Evolutionary conservation across 2,113 vertebrate species (phyloP), one percentile per base, ranked within the genome.

Genomic region (Pseudopodoces humilis): DNA sequence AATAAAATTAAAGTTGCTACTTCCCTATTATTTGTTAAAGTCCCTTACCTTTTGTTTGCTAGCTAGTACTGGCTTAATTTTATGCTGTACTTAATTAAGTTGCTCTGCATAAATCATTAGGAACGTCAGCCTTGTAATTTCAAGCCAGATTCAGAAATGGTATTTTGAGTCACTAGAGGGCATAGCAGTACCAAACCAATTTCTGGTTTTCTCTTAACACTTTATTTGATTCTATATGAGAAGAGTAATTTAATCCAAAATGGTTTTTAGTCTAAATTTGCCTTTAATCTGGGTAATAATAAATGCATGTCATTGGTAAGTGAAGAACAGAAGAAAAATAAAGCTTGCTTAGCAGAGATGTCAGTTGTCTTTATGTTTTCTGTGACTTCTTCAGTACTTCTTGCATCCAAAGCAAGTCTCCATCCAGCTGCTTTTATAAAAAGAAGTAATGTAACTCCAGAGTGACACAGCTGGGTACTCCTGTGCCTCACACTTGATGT

Each of bases 131-230:
- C 43, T 88, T 52, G 9, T 16, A 56, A 72, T 91, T 74, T 83
- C 44, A 83, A 86, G 39, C 2, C 43, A 59, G 37, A 49, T 83
- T 94, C 76, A 90, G 60, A 79, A 91, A 83, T 43, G 43, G 52
- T 35, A 77, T 86, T 95, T 92, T 90, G 76, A 94, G 92, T 88
- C 93, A 82, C 95, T 96, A 96, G 96, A 95, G 92, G 95, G 96
- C 97, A 91, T 46, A 88, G 81, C 58, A 78, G 90, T 63, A 95
- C 77, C 37, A 87, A 87, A 77, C 9, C 68, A 72, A 11, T 75
- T 85, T 86, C 62, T 92, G 11, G 50, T 88, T 92, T 50, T 81
- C 30, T 18, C 16, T 74, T n/a, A 37, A 13, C 23, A 78, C 65
- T 86, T 56, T 69, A 59, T 91, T 83, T 11, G 17, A 17, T 83